Evolutionary conservation across 2,113 vertebrate genomes (phyloP).

Genomic region (Meles meles): DNA sequence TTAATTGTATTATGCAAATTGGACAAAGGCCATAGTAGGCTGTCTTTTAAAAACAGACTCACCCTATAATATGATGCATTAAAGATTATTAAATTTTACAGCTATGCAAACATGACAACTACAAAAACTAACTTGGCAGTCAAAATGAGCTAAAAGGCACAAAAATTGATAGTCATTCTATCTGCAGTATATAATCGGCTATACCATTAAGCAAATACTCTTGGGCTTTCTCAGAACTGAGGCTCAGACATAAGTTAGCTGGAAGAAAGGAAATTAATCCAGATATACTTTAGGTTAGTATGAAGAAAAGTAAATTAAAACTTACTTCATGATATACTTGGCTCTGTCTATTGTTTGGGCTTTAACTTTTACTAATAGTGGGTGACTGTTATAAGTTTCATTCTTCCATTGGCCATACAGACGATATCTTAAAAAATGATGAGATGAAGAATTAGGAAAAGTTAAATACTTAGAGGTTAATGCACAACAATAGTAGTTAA

Average conservation of each 20-base stretch:
- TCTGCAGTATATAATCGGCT: not conserved
- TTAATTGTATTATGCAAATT: not conserved
- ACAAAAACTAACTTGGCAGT: constrained; percentile 25
- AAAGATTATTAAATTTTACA: not conserved
- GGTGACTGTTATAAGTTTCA: constrained; percentile 95
- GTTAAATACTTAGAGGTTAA: constrained; percentile 14
- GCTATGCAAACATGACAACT: not conserved
- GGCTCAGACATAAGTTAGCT: not conserved
- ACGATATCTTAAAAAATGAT: constrained; percentile 88
- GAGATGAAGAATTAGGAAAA: constrained; percentile 39
- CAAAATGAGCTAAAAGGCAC: constrained; percentile 27
- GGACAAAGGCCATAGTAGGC: not conserved
- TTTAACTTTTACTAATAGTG: constrained; percentile 97
- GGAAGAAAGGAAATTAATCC: not conserved
- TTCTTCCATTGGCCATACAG: constrained; percentile 99
- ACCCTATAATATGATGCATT: not conserved
- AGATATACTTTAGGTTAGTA: constrained; percentile 25
- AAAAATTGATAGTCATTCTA: constrained; percentile 38
- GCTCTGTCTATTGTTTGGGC: constrained; percentile 96
- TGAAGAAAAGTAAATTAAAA: constrained; percentile 58
- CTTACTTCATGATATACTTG: constrained; percentile 98
- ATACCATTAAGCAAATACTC: constrained; percentile 15
- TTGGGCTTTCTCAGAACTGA: constrained; percentile 16
- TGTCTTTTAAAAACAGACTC: not conserved
- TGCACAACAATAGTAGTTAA: not conserved